These are phyloP conservation scores for Distichodus sexfasciatus DNA, from an alignment of 2,797 vertebrate genomes.

Conservation along the genomic window DNA sequence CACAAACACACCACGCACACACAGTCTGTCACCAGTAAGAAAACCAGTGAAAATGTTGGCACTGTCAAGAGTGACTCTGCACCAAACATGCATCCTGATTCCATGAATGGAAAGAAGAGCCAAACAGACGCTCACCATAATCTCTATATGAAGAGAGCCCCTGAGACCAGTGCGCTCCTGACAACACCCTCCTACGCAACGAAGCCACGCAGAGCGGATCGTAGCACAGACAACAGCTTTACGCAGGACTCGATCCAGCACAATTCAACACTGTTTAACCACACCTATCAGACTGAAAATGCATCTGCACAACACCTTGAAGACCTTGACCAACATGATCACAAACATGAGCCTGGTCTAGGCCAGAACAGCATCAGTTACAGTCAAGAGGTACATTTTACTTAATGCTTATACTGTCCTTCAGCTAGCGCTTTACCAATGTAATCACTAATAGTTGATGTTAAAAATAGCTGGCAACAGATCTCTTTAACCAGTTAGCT, in stretches of 20 bases:
- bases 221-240: slow-evolving; percentile 35
- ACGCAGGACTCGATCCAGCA: slow-evolving; percentile 20
- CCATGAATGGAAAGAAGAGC: slow-evolving; percentile 49
- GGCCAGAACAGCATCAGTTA: slow-evolving; percentile 7
- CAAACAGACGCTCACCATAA: slow-evolving; percentile 41
- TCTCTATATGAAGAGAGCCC: slow-evolving; percentile 51
- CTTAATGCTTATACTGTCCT: too few species aligned
- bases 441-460: too few species aligned
- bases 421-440: too few species aligned
- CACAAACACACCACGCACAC: slow-evolving; percentile 37
- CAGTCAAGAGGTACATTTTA: slow-evolving; percentile 60
- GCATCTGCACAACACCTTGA: not conserved
- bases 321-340: slow-evolving; percentile 3
- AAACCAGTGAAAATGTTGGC: slow-evolving; percentile 3
- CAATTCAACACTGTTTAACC: slow-evolving; percentile 4
- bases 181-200: slow-evolving; percentile 39
- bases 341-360: slow-evolving; percentile 2
- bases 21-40: slow-evolving; percentile 18
- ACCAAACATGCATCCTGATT: slow-evolving; percentile 34
- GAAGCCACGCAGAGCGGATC: slow-evolving; percentile 29
- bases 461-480: too few species aligned
- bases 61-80: slow-evolving; percentile 39
- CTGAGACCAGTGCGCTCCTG: slow-evolving; percentile 24
- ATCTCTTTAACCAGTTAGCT: too few species aligned
- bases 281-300: slow-evolving; percentile 35